Conservation (phyloP, 2,888 invertebrate genomes). For the Hypercompe scribonia region DNA sequence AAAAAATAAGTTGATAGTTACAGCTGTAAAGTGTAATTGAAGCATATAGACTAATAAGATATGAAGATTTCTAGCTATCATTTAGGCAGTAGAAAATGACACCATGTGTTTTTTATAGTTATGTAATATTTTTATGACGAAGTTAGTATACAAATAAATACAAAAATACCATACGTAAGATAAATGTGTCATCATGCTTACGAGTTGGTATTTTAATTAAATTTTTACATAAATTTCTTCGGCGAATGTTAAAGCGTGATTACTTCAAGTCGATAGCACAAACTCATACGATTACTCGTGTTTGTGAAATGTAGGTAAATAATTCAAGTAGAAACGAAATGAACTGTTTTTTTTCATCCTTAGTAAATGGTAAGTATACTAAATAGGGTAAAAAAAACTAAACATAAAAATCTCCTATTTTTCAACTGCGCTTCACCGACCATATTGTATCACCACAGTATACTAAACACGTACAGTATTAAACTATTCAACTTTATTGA, state of each 20-base stretch:
- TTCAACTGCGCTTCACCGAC: not conserved
- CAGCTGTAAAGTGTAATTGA: too few relatives aligned
- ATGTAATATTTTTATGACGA: too few relatives aligned
- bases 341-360: constrained; percentile 31
- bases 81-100: constrained; percentile 34
- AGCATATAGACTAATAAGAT: constrained; percentile 42
- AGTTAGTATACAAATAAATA: constrained; percentile 45
- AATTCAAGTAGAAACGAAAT: constrained; percentile 30
- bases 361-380: constrained; percentile 39
- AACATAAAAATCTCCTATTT: too few relatives aligned
- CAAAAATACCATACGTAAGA: constrained; percentile 45
- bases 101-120: not conserved
- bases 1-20: too few relatives aligned
- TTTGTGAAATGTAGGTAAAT: constrained; percentile 12
- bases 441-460: too few relatives aligned
- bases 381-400: not conserved
- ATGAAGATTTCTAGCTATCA: constrained; percentile 59
- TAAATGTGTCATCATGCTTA: constrained; percentile 54
- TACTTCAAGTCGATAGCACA: constrained; percentile 52
- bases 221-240: constrained; percentile 65
- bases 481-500: too few relatives aligned
- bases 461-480: too few relatives aligned
- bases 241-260: constrained; percentile 64
- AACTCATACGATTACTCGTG: constrained; percentile 45
- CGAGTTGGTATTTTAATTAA: constrained; percentile 66